Evolutionary conservation across 1,140 invertebrate genomes (phyloP).

Genomic region (Cotesia chilonis): DNA sequence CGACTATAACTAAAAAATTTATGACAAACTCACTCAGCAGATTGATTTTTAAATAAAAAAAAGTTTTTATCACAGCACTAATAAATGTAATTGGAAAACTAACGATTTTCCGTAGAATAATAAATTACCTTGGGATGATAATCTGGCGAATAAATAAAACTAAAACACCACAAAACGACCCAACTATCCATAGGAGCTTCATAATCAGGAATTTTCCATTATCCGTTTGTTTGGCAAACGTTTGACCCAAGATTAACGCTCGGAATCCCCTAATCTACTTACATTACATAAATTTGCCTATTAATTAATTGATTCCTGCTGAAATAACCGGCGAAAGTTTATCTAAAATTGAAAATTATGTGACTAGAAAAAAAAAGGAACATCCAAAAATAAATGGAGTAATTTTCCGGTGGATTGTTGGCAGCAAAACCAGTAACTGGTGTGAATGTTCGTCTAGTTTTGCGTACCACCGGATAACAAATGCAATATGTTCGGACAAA

Average conservation of each 20-base stretch:
- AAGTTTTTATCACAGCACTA: no score
- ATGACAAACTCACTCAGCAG: no score
- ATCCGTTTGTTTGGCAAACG: constrained; percentile 44
- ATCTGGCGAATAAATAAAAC: no score
- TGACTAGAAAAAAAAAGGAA: constrained; percentile 6
- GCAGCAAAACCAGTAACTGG: constrained; percentile 6
- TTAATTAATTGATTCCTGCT: background rate
- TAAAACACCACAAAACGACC: no score
- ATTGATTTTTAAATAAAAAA: no score
- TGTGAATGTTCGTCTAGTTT: constrained; percentile 40
- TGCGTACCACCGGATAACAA: constrained; percentile 46
- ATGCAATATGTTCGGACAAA: constrained; percentile 53
- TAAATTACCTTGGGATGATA: no score
- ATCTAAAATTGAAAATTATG: background rate
- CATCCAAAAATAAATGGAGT: background rate
- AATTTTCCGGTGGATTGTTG: constrained; percentile 39
- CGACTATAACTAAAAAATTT: no score
- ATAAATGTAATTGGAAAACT: no score
- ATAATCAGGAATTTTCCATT: constrained; percentile 44
- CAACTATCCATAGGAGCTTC: constrained; percentile 24
- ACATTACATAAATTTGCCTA: no score
- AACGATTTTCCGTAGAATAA: no score
- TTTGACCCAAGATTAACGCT: constrained; percentile 48
- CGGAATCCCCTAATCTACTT: constrained; percentile 4
- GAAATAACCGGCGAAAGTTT: no score